Evolutionary conservation across 2,888 invertebrate genomes (phyloP).

Genomic region (Lochmaea crataegi): DNA sequence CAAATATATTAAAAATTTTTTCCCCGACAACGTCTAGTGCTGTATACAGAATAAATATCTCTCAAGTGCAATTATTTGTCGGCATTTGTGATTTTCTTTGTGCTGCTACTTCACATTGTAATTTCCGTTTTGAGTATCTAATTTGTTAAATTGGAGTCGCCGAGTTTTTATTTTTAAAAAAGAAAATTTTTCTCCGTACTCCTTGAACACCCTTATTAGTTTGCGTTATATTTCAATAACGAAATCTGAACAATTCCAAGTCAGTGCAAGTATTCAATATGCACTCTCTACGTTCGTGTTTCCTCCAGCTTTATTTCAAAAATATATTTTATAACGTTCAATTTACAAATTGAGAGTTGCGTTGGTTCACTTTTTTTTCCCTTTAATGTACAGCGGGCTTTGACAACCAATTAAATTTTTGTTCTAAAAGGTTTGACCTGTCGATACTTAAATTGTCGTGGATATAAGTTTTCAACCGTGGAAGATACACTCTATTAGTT

Average conservation of each 20-base stretch:
- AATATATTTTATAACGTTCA: not conserved
- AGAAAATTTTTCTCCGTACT: not conserved
- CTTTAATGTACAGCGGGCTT: not conserved
- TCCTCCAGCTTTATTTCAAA: not conserved
- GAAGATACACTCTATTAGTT: no score
- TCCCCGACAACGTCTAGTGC: no score
- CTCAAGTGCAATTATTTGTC: not conserved
- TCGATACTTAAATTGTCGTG: no score
- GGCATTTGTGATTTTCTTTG: not conserved
- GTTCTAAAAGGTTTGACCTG: no score
- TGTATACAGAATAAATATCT: not conserved
- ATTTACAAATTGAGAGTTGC: not conserved
- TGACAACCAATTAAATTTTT: not conserved
- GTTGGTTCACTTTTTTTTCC: not conserved
- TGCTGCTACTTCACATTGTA: not conserved
- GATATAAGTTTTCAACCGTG: no score
- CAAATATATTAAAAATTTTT: not conserved
- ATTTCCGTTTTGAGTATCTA: not conserved
- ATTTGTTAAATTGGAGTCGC: constrained; percentile 1
- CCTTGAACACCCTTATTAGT: not conserved
- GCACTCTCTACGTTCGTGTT: not conserved
- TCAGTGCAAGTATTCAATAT: not conserved
- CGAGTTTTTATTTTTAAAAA: not conserved
- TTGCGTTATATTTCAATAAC: constrained; percentile 1
- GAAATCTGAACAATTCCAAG: not conserved